Conservation (phyloP, 2,888 invertebrate genomes). For the Dryocosmus kuriphilus region DNA sequence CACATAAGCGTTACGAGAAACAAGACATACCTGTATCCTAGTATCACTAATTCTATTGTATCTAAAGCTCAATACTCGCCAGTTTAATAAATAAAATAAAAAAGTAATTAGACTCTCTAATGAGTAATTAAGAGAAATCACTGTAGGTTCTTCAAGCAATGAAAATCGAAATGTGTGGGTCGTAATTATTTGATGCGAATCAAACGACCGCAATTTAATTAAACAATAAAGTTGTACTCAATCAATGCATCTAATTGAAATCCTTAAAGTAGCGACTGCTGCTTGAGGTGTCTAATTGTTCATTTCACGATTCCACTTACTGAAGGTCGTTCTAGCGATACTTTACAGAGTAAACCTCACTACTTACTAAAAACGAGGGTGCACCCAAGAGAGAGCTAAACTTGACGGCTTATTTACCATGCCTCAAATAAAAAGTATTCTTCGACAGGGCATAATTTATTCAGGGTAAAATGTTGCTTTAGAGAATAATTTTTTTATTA, state of each 20-base stretch:
- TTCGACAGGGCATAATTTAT: background rate
- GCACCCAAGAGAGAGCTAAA: background rate
- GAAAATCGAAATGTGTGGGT: background rate
- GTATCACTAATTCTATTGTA: no score
- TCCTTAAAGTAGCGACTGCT: constrained; percentile 10
- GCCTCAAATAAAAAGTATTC: background rate
- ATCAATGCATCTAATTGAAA: constrained; percentile 31
- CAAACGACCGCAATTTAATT: constrained; percentile 29
- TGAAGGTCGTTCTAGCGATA: constrained; percentile 9
- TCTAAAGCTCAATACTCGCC: no score
- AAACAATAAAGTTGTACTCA: background rate
- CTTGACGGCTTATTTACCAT: background rate
- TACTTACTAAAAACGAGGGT: background rate
- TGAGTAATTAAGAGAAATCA: background rate
- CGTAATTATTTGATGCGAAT: background rate
- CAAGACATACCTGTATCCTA: no score
- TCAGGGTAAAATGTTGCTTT: background rate
- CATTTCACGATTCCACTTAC: constrained; percentile 1
- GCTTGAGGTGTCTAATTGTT: constrained; percentile 24
- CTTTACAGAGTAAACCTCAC: background rate
- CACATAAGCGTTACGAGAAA: no score
- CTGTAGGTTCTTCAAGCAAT: background rate
- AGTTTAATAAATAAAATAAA: no score
- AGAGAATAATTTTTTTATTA: background rate
- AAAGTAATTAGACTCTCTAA: background rate